Evolutionary conservation across 2,797 vertebrate species (phyloP).

Genomic region (Hipposideros larvatus): DNA sequence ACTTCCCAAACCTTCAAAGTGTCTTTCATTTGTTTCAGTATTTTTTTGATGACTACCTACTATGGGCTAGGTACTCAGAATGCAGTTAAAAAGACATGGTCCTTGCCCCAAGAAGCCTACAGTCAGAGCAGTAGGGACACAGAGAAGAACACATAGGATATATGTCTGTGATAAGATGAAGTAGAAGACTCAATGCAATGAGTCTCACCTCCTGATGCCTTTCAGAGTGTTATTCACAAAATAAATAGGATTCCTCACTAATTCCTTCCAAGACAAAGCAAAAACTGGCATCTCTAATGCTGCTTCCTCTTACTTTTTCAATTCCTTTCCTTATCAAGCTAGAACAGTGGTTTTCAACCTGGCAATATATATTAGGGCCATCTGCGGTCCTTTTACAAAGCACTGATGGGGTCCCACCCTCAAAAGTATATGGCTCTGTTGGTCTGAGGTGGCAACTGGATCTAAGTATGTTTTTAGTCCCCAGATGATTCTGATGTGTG

Average conservation of each 20-base stretch:
- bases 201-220: slow-evolving; percentile 2
- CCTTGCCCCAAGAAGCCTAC: neutral
- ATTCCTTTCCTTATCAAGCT: slow-evolving; percentile 13
- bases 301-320: slow-evolving; percentile 44
- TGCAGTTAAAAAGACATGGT: neutral
- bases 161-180: neutral
- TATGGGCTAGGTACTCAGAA: neutral
- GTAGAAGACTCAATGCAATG: neutral
- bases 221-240: neutral
- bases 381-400: slow-evolving; percentile 23
- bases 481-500: neutral
- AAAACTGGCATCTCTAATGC: neutral
- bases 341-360: neutral
- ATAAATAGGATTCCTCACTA: neutral
- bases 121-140: neutral
- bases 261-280: neutral
- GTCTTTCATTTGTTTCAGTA: slow-evolving; percentile 32
- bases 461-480: neutral
- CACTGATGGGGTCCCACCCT: neutral
- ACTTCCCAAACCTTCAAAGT: neutral
- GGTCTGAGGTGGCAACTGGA: neutral
- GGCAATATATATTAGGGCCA: neutral
- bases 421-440: neutral
- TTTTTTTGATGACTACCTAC: slow-evolving; percentile 3
- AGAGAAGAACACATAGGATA: neutral